Evolutionary conservation across 2,888 invertebrate genomes (phyloP).

Genomic region (Rhamphomyia laevipes): DNA sequence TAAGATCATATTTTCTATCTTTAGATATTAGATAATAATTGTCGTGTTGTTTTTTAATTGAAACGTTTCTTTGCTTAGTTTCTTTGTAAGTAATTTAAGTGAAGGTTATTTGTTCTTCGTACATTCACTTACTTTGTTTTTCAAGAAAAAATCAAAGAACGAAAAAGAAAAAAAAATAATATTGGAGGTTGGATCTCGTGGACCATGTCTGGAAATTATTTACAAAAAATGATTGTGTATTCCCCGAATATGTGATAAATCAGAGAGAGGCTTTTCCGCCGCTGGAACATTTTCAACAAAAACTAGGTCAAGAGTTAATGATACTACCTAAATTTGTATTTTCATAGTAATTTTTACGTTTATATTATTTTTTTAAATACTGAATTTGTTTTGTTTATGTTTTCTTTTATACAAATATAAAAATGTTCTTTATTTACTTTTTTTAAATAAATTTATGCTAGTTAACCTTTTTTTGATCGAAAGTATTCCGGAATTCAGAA

Average conservation of each 20-base stretch:
- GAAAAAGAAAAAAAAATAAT: slow-evolving; percentile 6
- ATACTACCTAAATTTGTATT: not conserved
- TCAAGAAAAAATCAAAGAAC: slow-evolving; percentile 3
- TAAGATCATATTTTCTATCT: slow-evolving; percentile 5
- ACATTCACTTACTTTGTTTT: slow-evolving; percentile 6
- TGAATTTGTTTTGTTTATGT: too few relatives aligned
- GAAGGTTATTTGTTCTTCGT: slow-evolving; percentile 5
- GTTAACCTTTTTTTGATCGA: too few relatives aligned
- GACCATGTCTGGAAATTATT: too few relatives aligned
- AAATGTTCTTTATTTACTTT: too few relatives aligned
- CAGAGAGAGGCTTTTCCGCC: slow-evolving; percentile 4
- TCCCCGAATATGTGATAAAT: slow-evolving; percentile 2
- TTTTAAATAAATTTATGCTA: too few relatives aligned
- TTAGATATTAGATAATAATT: not conserved
- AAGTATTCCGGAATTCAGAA: too few relatives aligned
- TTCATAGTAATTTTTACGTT: too few relatives aligned
- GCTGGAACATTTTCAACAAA: slow-evolving; percentile 3
- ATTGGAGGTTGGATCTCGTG: not conserved
- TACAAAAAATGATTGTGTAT: too few relatives aligned
- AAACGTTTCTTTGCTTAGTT: too few relatives aligned
- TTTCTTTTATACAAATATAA: too few relatives aligned
- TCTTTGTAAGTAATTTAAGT: slow-evolving; percentile 7
- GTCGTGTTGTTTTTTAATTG: slow-evolving; percentile 1
- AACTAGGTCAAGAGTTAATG: not conserved
- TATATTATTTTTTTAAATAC: too few relatives aligned